Evolutionary conservation across 2,888 invertebrate genomes (phyloP).

Genomic region (Dolomedes plantarius): DNA sequence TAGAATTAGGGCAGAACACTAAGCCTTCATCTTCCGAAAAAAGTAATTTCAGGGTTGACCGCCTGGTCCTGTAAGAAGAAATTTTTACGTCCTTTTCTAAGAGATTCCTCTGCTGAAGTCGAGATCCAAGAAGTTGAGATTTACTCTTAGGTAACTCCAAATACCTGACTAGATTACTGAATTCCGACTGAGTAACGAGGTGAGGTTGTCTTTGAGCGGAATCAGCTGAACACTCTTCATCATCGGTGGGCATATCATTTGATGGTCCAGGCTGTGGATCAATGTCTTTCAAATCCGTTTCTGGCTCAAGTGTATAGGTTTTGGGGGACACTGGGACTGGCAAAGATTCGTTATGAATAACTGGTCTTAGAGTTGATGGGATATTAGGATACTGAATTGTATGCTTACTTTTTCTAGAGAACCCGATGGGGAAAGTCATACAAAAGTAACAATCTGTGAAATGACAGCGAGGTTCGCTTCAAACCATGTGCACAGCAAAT

Average conservation of each 20-base stretch:
- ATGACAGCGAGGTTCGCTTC: not conserved
- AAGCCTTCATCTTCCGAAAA: too few relatives aligned
- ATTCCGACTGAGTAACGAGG: not conserved
- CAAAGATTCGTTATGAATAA: not conserved
- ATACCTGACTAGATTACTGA: not conserved
- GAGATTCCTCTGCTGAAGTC: too few relatives aligned
- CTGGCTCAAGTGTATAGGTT: slow-evolving; percentile 3
- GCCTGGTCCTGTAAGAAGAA: too few relatives aligned
- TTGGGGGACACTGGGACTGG: not conserved
- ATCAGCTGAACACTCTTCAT: not conserved
- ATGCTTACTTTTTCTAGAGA: not conserved
- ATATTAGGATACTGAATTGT: not conserved
- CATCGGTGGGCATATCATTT: too few relatives aligned
- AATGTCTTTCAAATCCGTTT: not conserved
- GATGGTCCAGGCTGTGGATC: not conserved
- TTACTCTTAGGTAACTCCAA: not conserved
- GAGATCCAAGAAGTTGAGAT: too few relatives aligned
- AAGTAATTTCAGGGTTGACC: too few relatives aligned
- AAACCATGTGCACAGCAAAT: not conserved
- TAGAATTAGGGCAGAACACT: too few relatives aligned
- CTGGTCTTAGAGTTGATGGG: not conserved
- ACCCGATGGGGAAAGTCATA: not conserved
- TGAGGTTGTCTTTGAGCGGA: not conserved
- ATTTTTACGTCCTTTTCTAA: too few relatives aligned
- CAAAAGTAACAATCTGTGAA: not conserved